phyloP scores from a whole-genome alignment of 2,888 invertebrate genomes.

The Apoda limacodes region DNA sequence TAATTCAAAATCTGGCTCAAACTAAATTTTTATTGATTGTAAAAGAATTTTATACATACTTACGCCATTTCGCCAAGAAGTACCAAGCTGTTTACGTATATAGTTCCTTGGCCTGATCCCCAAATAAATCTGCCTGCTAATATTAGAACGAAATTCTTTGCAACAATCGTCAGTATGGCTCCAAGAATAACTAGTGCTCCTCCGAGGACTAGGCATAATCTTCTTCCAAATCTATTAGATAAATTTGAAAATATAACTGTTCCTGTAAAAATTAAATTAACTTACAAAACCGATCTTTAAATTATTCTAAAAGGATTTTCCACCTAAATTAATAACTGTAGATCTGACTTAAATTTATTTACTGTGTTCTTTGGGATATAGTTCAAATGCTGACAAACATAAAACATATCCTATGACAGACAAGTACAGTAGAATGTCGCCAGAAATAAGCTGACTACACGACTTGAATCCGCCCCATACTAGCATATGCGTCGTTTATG shows the following conservation, averaged over 20 bases:
- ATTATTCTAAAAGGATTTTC: too few relatives aligned
- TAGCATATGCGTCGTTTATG: too few relatives aligned
- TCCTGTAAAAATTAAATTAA: conserved; percentile 21
- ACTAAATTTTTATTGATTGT: neutral
- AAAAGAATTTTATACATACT: conserved; percentile 12
- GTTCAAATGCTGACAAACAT: neutral
- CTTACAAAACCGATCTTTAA: too few relatives aligned
- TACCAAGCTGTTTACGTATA: conserved; percentile 25
- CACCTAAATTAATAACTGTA: neutral
- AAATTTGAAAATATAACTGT: conserved; percentile 29
- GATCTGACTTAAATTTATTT: neutral
- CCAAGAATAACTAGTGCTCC: conserved; percentile 24
- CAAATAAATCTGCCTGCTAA: conserved; percentile 25
- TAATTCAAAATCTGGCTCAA: neutral
- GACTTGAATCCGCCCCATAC: too few relatives aligned
- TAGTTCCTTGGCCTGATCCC: conserved; percentile 28
- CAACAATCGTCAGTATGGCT: conserved; percentile 24
- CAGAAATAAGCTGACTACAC: neutral
- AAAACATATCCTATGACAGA: neutral
- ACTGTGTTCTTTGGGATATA: too few relatives aligned
- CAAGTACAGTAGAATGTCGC: neutral
- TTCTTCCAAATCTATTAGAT: conserved; percentile 29
- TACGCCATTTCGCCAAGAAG: conserved; percentile 28
- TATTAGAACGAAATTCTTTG: conserved; percentile 22
- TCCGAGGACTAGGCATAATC: conserved; percentile 29